phyloP scores from a whole-genome alignment of 2,888 invertebrate species.

The Lasioglossum oenotherae region DNA sequence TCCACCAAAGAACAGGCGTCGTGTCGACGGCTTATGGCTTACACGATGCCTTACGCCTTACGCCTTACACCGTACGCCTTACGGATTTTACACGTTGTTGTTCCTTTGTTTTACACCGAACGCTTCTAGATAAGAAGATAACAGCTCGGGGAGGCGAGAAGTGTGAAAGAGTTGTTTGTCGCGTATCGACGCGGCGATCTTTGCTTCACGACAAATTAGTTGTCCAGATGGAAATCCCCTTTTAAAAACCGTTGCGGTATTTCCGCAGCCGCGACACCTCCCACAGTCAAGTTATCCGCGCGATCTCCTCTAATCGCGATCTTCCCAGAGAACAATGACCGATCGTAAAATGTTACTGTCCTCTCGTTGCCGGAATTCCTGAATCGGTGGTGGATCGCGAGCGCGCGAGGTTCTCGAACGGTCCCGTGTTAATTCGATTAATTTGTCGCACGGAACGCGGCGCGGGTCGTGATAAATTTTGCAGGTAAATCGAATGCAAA shows the following conservation, averaged over 20 bases:
- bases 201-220: constrained; percentile 30
- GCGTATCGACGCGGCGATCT: constrained; percentile 46
- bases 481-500: constrained; percentile 78
- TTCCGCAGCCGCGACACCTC: constrained; percentile 1
- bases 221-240: background rate
- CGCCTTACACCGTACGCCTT: background rate
- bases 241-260: background rate
- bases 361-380: background rate
- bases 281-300: constrained; percentile 21
- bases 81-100: constrained; percentile 58
- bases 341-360: constrained; percentile 14
- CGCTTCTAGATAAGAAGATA: constrained; percentile 18
- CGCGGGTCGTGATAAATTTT: constrained; percentile 68
- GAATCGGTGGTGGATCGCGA: background rate
- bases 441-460: constrained; percentile 52
- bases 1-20: constrained; percentile 65
- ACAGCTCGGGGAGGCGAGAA: background rate
- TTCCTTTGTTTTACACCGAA: constrained; percentile 48
- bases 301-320: constrained; percentile 32
- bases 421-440: constrained; percentile 66
- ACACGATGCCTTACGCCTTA: constrained; percentile 65
- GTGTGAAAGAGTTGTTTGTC: constrained; percentile 22
- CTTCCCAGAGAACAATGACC: constrained; percentile 30
- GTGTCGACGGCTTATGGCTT: constrained; percentile 46
- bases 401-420: constrained; percentile 21